These are phyloP conservation scores for Hucho hucho DNA, from an alignment of 2,113 vertebrate genomes.

Conservation along the genomic window DNA sequence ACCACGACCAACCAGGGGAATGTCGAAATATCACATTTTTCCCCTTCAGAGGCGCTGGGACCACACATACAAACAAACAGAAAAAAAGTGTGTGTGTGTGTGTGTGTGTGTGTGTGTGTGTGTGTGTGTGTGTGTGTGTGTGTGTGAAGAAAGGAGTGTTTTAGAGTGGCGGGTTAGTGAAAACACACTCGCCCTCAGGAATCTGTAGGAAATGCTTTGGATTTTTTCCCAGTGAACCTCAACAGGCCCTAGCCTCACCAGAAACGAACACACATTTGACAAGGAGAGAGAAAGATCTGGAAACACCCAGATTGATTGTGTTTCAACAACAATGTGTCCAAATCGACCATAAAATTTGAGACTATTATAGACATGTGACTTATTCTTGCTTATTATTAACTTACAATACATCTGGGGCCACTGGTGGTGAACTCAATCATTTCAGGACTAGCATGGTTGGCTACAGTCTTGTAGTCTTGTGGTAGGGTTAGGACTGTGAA, in stretches of 20 bases:
- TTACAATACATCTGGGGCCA: background rate
- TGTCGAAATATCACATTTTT: conserved; percentile 54
- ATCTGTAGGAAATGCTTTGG: conserved; percentile 59
- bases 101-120: background rate
- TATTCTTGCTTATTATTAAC: background rate
- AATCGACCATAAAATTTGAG: conserved; percentile 36
- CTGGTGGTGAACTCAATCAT: background rate
- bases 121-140: conserved; percentile 16
- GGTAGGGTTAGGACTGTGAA: too few species aligned
- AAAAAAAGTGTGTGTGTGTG: background rate
- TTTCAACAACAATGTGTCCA: conserved; percentile 39
- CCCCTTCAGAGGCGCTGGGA: conserved; percentile 32
- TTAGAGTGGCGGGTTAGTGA: conserved; percentile 24
- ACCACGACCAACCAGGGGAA: conserved; percentile 19
- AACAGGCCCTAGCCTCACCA: conserved; percentile 10
- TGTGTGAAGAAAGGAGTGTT: conserved; percentile 5
- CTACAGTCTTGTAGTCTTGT: background rate
- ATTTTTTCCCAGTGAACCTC: conserved; percentile 60
- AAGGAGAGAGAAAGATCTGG: background rate
- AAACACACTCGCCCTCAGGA: conserved; percentile 42
- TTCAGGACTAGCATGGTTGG: background rate
- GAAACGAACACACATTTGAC: conserved; percentile 4
- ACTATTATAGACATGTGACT: conserved; percentile 15
- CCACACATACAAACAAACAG: conserved; percentile 44
- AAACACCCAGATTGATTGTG: conserved; percentile 35